Conservation (phyloP, 2,797 vertebrate genomes). For the Spea hammondii region DNA sequence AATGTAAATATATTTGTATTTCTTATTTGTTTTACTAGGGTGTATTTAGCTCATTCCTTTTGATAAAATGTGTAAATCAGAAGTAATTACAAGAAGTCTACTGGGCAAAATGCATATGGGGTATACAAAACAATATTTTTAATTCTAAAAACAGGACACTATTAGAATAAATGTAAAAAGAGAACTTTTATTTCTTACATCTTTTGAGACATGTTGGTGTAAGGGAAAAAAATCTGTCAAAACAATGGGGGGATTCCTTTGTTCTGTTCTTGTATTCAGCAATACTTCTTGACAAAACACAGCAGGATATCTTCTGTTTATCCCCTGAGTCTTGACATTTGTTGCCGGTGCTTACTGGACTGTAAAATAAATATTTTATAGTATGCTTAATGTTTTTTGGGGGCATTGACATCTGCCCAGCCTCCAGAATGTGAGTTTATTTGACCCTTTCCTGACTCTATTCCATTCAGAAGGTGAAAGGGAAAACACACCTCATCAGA, state of each 20-base stretch:
- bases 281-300: background rate
- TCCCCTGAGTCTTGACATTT: background rate
- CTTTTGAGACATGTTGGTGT: background rate
- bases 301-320: background rate
- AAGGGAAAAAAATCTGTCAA: background rate
- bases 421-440: background rate
- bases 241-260: background rate
- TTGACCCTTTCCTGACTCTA: background rate
- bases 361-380: background rate
- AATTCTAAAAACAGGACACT: too few relatives aligned
- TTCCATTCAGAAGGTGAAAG: background rate
- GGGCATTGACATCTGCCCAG: background rate
- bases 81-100: too few relatives aligned
- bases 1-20: too few relatives aligned
- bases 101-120: too few relatives aligned
- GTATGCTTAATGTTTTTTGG: background rate
- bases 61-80: too few relatives aligned
- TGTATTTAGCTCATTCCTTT: too few relatives aligned
- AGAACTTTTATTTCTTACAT: background rate
- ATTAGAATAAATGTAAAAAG: too few relatives aligned
- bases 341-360: background rate
- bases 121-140: too few relatives aligned
- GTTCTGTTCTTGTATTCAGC: background rate
- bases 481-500: too few relatives aligned
- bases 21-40: too few relatives aligned